Conservation (phyloP, 2,797 vertebrate genomes). For the Malurus leucopterus region DNA sequence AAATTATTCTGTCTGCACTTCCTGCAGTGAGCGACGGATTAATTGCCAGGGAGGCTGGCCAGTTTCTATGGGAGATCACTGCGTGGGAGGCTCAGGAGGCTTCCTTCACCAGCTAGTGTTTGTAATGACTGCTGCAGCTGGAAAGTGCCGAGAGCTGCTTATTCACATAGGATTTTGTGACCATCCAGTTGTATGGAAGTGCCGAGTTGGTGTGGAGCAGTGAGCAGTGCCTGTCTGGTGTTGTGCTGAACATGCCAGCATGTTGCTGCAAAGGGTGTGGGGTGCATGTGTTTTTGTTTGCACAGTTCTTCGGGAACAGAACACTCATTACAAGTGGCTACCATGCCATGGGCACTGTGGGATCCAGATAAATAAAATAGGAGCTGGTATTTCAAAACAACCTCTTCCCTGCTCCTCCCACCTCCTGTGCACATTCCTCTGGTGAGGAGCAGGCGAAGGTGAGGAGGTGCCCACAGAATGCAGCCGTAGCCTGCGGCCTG, state of each 20-base stretch:
- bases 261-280: not conserved
- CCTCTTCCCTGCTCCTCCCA: constrained; percentile 1
- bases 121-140: not conserved
- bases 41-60: constrained; percentile 28
- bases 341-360: not conserved
- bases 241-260: not conserved
- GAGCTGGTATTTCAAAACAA: constrained; percentile 44
- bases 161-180: not conserved
- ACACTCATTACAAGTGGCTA: not conserved
- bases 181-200: not conserved
- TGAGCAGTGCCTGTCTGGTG: not conserved
- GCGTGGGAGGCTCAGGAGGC: constrained; percentile 24
- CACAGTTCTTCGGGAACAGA: not conserved
- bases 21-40: not conserved
- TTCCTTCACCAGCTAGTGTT: not conserved
- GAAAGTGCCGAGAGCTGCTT: not conserved
- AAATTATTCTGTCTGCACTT: not conserved
- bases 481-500: accelerated
- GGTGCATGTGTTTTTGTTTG: not conserved
- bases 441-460: not conserved
- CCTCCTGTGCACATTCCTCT: not conserved
- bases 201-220: not conserved
- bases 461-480: not conserved
- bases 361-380: constrained; percentile 20
- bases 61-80: constrained; percentile 35